A percentile compares a stretch with the other conserved stretches of the same genome.
Conservation (phyloP, 2,888 invertebrate genomes). For the Agriopis marginaria region DNA sequence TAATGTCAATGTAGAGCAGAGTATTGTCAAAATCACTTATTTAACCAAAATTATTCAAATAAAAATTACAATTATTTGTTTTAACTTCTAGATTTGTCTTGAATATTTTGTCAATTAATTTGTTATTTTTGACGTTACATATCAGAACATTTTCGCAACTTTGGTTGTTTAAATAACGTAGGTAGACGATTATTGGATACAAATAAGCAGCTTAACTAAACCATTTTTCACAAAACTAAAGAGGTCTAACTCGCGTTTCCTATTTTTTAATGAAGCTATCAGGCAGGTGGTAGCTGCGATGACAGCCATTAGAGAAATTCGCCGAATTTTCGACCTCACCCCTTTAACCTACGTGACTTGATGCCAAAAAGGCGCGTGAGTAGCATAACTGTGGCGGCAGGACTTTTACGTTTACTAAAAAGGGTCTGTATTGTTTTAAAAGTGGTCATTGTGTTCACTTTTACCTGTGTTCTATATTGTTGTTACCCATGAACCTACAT, state of each 20-base stretch:
- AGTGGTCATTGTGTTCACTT: slow-evolving; percentile 2
- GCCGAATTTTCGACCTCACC: slow-evolving; percentile 73
- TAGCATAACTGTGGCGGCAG: slow-evolving; percentile 52
- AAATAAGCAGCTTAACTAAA: too few species aligned
- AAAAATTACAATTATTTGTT: too few species aligned
- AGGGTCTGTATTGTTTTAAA: slow-evolving; percentile 39
- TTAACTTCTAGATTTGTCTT: too few species aligned
- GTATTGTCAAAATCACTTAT: too few species aligned
- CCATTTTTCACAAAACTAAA: not conserved
- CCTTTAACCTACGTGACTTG: slow-evolving; percentile 75
- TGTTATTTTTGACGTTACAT: too few species aligned
- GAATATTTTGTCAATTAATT: too few species aligned
- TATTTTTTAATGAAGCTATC: slow-evolving; percentile 64
- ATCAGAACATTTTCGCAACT: too few species aligned
- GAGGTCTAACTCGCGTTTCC: slow-evolving; percentile 12
- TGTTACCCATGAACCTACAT: not conserved
- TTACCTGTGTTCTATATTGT: not conserved
- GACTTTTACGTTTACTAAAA: slow-evolving; percentile 52
- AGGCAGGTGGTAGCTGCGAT: slow-evolving; percentile 52
- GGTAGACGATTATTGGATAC: too few species aligned
- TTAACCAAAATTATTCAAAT: too few species aligned
- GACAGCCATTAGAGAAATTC: slow-evolving; percentile 74
- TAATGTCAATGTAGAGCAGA: too few species aligned
- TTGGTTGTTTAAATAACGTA: too few species aligned
- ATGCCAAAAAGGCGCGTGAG: slow-evolving; percentile 60